Conservation (phyloP, 2,113 vertebrate genomes). For the Jacana jacana region DNA sequence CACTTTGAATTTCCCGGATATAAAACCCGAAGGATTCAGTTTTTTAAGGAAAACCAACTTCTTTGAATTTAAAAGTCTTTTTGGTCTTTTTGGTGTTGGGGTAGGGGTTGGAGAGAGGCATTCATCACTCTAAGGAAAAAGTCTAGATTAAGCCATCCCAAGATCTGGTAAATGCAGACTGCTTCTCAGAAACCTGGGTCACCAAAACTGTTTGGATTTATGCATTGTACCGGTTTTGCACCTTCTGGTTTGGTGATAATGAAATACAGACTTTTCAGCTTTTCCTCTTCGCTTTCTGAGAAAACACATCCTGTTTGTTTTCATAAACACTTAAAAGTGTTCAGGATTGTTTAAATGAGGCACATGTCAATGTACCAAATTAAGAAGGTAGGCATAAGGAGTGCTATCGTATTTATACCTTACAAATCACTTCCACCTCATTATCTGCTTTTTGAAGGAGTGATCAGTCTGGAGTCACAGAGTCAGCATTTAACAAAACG, state of each 20-base stretch:
- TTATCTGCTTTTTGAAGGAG: not conserved
- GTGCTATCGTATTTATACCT: not conserved
- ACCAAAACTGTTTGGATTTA: not conserved
- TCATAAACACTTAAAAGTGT: not conserved
- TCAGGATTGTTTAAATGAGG: not conserved
- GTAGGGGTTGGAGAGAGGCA: fast-evolving
- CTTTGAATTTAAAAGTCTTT: not conserved
- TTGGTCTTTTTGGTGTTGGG: not conserved
- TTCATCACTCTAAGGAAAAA: not conserved
- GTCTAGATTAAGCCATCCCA: not conserved
- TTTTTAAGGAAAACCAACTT: not conserved
- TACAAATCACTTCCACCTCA: not conserved
- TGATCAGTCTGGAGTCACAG: not conserved
- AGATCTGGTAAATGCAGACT: not conserved
- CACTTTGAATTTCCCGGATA: not conserved
- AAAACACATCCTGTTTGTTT: constrained; percentile 3
- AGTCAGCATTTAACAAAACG: not conserved
- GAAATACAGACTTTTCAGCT: not conserved
- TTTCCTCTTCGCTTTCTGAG: not conserved
- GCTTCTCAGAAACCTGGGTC: not conserved
- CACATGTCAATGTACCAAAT: not conserved
- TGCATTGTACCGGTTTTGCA: not conserved
- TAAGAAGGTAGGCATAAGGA: not conserved
- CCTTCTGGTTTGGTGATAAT: not conserved
- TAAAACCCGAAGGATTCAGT: not conserved